These are phyloP conservation scores for Solenopsis invicta DNA, from an alignment of 1,140 invertebrate species.

Conservation along the genomic window DNA sequence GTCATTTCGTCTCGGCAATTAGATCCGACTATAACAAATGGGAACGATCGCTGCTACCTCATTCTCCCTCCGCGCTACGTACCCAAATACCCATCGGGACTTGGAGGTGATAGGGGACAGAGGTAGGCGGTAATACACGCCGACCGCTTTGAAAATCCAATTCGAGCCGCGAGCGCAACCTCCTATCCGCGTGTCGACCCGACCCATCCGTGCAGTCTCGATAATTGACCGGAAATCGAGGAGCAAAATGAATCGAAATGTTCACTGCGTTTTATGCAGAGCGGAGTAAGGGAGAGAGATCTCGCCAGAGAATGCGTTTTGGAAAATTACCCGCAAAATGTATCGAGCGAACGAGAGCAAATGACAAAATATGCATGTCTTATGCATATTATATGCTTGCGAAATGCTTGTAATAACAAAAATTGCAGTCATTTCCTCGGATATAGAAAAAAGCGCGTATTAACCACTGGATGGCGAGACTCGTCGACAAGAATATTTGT, in stretches of 20 bases:
- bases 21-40: conserved; percentile 79
- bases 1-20: conserved; percentile 82
- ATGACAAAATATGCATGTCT: not conserved
- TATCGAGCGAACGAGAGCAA: too few species aligned
- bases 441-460: not conserved
- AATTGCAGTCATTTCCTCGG: not conserved
- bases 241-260: conserved; percentile 74
- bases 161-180: conserved; percentile 56
- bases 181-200: conserved; percentile 59
- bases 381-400: too few species aligned
- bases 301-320: not conserved
- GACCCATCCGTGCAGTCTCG: conserved; percentile 41
- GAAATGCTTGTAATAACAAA: conserved; percentile 23
- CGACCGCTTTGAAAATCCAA: conserved; percentile 71
- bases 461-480: conserved; percentile 1
- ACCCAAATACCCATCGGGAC: conserved; percentile 47
- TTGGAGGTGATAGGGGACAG: conserved; percentile 46
- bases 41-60: conserved; percentile 57
- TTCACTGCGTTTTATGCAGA: conserved; percentile 32
- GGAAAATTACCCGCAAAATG: not conserved
- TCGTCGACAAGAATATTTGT: conserved; percentile 27
- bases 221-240: conserved; percentile 77
- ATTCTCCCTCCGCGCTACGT: not conserved
- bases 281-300: not conserved
- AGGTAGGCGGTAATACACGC: conserved; percentile 34